A percentile compares a stretch with the other conserved stretches of the same genome.
Evolutionary conservation across 2,113 vertebrate species (phyloP).

Genomic region (Melanostigma gelatinosum): DNA sequence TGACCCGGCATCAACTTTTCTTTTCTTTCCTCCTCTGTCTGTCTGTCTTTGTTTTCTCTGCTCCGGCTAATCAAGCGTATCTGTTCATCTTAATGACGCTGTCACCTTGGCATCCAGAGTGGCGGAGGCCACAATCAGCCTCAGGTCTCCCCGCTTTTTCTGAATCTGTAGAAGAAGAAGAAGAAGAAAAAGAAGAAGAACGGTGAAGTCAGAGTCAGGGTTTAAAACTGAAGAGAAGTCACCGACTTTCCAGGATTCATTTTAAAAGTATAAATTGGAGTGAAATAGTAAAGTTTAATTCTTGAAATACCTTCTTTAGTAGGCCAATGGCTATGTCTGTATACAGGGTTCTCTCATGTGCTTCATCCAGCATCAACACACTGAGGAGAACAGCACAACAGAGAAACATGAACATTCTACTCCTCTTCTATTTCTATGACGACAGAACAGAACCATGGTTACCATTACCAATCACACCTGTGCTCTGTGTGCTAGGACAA

Average conservation of each 20-base stretch:
- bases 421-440: too few species aligned
- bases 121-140: conserved; percentile 95
- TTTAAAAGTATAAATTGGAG: background rate
- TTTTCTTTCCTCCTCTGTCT: background rate
- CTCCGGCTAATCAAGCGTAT: conserved; percentile 44
- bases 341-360: conserved; percentile 96
- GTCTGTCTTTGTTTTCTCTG: conserved; percentile 32
- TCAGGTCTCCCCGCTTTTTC: conserved; percentile 94
- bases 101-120: conserved; percentile 98
- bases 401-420: background rate
- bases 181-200: background rate
- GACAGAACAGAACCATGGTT: background rate
- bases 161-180: conserved; percentile 85
- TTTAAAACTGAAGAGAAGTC: background rate
- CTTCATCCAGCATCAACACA: conserved; percentile 96
- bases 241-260: background rate
- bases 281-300: background rate
- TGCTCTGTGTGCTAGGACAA: background rate
- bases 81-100: conserved; percentile 65
- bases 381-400: conserved; percentile 74
- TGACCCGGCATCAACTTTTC: conserved; percentile 51
- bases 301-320: conserved; percentile 91
- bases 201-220: background rate
- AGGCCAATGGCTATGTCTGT: conserved; percentile 98
- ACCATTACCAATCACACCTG: background rate